A percentile compares a stretch with the other conserved stretches of the same genome.
These are phyloP conservation scores for Carterocephalus palaemon DNA, from an alignment of 2,888 invertebrate genomes.

Conservation along the genomic window DNA sequence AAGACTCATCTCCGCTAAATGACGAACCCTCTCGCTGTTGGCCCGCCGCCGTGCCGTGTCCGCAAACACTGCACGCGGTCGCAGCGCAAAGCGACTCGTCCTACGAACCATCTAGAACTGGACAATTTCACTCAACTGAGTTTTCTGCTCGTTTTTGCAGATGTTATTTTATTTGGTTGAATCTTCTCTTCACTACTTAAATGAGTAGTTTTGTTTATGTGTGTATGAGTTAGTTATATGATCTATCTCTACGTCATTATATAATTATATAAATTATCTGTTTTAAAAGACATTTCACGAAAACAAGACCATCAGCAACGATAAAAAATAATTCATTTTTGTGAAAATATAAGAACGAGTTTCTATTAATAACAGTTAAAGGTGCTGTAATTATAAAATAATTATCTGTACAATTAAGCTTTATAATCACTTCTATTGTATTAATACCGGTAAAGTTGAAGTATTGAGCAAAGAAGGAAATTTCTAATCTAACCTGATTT, in stretches of 20 bases:
- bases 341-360: constrained; percentile 1
- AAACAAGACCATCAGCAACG: too few relatives aligned
- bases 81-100: constrained; percentile 48
- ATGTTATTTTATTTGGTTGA: too few relatives aligned
- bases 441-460: constrained; percentile 8
- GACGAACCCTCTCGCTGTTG: constrained; percentile 77
- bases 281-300: background rate
- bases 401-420: constrained; percentile 10
- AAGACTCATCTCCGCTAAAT: constrained; percentile 53
- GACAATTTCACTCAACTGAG: too few relatives aligned
- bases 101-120: constrained; percentile 26
- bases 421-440: constrained; percentile 17
- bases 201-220: too few relatives aligned
- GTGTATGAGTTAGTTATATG: too few relatives aligned
- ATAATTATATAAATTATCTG: background rate
- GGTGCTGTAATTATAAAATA: constrained; percentile 4
- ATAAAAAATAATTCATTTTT: background rate
- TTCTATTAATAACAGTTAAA: background rate
- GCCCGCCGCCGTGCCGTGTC: constrained; percentile 73
- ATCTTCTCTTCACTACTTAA: too few relatives aligned
- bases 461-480: constrained; percentile 12
- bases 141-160: too few relatives aligned
- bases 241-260: too few relatives aligned
- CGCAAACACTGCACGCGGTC: constrained; percentile 73
- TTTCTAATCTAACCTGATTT: constrained; percentile 16